Evolutionary conservation across 2,797 vertebrate genomes (phyloP).

Genomic region (Danio tinwini): DNA sequence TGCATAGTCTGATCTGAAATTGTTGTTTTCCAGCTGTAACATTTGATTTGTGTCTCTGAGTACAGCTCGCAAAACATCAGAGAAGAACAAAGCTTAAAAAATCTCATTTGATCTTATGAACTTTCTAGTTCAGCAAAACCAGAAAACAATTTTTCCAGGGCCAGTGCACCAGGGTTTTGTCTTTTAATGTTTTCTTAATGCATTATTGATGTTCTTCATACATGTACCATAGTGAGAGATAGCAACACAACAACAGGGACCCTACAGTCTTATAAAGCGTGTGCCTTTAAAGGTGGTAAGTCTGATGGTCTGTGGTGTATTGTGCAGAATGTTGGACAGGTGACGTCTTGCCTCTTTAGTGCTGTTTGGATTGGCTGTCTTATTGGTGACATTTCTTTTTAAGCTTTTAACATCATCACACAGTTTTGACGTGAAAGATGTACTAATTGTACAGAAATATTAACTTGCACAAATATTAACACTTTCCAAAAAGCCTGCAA

Average conservation of each 20-base stretch:
- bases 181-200: slow-evolving; percentile 71
- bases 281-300: slow-evolving; percentile 20
- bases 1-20: slow-evolving; percentile 48
- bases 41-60: slow-evolving; percentile 53
- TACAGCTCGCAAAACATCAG: slow-evolving; percentile 52
- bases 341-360: not conserved
- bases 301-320: not conserved
- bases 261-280: slow-evolving; percentile 20
- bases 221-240: slow-evolving; percentile 74
- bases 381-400: not conserved
- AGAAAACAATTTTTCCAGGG: slow-evolving; percentile 43
- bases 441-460: not conserved
- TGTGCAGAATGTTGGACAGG: slow-evolving; percentile 6
- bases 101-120: slow-evolving; percentile 9
- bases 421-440: not conserved
- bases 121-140: slow-evolving; percentile 19
- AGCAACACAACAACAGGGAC: slow-evolving; percentile 36
- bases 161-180: slow-evolving; percentile 58
- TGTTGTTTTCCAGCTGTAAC: slow-evolving; percentile 48
- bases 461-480: too few species aligned
- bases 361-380: not conserved
- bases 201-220: slow-evolving; percentile 79
- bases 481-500: not conserved
- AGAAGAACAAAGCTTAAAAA: slow-evolving; percentile 28
- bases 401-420: not conserved